Evolutionary conservation across 2,888 invertebrate species (phyloP).

Genomic region (Stegana nigrithorax): DNA sequence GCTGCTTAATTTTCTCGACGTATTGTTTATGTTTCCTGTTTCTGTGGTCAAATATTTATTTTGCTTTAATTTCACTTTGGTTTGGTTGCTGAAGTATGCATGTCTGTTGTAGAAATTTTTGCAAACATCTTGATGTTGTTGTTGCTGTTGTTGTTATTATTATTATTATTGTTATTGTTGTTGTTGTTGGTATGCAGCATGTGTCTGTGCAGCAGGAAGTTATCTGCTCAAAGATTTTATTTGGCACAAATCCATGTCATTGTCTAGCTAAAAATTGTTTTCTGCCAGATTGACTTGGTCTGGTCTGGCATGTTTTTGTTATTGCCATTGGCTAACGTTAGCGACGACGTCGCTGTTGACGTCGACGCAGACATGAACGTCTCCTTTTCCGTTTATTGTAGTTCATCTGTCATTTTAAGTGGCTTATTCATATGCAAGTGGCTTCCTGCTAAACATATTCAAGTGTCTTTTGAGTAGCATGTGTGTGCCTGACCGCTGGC

Average conservation of each 20-base stretch:
- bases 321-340: background rate
- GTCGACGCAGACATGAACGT: background rate
- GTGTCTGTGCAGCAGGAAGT: background rate
- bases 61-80: conserved; percentile 1
- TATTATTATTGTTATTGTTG: background rate
- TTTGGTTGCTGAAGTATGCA: background rate
- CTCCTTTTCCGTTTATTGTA: conserved; percentile 22
- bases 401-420: conserved; percentile 65
- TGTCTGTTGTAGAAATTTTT: background rate
- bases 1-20: background rate
- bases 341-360: background rate
- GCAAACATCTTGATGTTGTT: background rate
- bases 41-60: conserved; percentile 7
- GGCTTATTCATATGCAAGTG: conserved; percentile 64
- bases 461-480: conserved; percentile 56
- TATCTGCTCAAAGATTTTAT: conserved; percentile 1
- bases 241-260: conserved; percentile 4
- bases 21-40: conserved; percentile 17
- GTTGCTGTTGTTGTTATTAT: background rate
- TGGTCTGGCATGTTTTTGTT: background rate
- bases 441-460: conserved; percentile 61
- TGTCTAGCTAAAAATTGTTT: background rate
- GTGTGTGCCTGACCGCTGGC: conserved; percentile 53
- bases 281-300: background rate
- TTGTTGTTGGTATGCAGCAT: background rate